Percentiles rank a stretch among this genome's conserved stretches.
Conservation (phyloP, 2,797 vertebrate genomes). For the Sebastes vulpes region DNA sequence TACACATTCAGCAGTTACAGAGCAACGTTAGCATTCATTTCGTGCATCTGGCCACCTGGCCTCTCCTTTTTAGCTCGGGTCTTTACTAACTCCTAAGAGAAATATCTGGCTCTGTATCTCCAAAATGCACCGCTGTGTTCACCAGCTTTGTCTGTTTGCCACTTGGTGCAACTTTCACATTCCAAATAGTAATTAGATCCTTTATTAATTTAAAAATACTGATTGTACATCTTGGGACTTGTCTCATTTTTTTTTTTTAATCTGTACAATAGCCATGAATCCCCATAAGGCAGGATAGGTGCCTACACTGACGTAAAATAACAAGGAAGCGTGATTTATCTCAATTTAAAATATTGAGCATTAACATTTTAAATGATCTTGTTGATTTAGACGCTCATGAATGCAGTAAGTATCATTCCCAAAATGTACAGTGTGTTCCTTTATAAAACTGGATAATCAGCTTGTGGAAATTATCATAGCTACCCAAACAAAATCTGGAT, state of each 20-base stretch:
- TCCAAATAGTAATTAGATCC: not conserved
- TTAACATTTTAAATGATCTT: not conserved
- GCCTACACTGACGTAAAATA: not conserved
- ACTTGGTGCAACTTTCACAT: not conserved
- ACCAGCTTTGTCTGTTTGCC: not conserved
- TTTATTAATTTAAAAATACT: not conserved
- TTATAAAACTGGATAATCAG: not conserved
- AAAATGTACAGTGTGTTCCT: not conserved
- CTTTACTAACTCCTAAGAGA: not conserved
- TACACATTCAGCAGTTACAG: not conserved
- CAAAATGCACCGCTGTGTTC: not conserved
- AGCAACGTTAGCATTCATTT: not conserved
- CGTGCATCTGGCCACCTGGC: not conserved
- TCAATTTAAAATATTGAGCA: not conserved
- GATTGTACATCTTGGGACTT: not conserved
- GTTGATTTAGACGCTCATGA: not conserved
- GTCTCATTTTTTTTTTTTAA: not conserved
- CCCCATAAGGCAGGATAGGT: not conserved
- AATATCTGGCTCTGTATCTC: not conserved
- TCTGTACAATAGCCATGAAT: not conserved
- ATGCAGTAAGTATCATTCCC: not conserved
- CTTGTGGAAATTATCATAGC: not conserved
- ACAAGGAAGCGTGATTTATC: not conserved
- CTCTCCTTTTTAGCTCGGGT: not conserved
- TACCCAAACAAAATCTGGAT: constrained; percentile 1